Percentiles rank a stretch among this genome's conserved stretches.
Conservation (phyloP, 2,113 vertebrate genomes). For the Pandion haliaetus region DNA sequence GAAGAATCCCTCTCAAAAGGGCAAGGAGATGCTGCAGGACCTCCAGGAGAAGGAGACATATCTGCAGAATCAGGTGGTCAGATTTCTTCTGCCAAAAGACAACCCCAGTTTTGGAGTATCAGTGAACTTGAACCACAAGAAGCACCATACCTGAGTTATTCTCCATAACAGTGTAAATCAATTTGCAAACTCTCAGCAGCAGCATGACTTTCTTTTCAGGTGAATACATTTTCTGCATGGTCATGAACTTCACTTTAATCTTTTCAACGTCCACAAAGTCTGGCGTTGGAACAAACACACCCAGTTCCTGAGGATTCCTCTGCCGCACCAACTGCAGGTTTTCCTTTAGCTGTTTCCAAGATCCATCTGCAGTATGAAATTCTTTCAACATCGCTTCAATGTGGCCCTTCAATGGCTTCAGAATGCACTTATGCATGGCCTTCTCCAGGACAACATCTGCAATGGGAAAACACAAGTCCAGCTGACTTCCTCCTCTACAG, state of each 20-base stretch:
- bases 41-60: not conserved
- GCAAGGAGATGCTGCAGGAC: not conserved
- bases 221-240: slow-evolving; percentile 95
- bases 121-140: not conserved
- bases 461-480: slow-evolving; percentile 34
- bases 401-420: slow-evolving; percentile 88
- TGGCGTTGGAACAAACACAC: slow-evolving; percentile 87
- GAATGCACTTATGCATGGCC: slow-evolving; percentile 95
- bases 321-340: slow-evolving; percentile 88
- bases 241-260: slow-evolving; percentile 91
- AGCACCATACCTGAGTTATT: slow-evolving; percentile 89
- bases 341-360: slow-evolving; percentile 88
- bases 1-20: not conserved
- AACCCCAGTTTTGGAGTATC: not conserved
- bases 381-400: slow-evolving; percentile 85
- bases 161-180: slow-evolving; percentile 97
- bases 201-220: slow-evolving; percentile 95
- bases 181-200: slow-evolving; percentile 90
- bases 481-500: slow-evolving; percentile 3
- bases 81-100: not conserved
- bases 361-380: slow-evolving; percentile 85
- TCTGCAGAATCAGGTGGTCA: not conserved
- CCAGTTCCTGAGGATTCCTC: slow-evolving; percentile 89
- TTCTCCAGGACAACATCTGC: slow-evolving; percentile 92
- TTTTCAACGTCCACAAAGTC: slow-evolving; percentile 89